phyloP scores from a whole-genome alignment of 2,113 vertebrate species.

The Ictalurus punctatus region DNA sequence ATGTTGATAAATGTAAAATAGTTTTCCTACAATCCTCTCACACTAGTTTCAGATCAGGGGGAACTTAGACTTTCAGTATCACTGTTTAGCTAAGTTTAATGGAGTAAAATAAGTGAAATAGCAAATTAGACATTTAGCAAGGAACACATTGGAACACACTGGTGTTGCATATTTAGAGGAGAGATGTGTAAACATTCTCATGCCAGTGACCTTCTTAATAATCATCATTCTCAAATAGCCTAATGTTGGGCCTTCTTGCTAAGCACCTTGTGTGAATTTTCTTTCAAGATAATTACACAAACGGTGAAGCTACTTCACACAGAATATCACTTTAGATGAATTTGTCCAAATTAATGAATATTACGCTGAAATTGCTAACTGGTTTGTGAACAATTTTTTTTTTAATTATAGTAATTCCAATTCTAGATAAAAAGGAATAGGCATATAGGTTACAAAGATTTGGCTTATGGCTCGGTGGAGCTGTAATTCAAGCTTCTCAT shows the following conservation, averaged over 20 bases:
- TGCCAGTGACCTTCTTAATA: not conserved
- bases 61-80: not conserved
- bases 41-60: not conserved
- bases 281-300: not conserved
- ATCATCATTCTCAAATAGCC: not conserved
- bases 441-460: too few relatives aligned
- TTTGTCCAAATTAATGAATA: not conserved
- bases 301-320: not conserved
- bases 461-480: too few relatives aligned
- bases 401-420: not conserved
- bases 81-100: not conserved
- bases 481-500: not conserved
- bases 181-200: not conserved
- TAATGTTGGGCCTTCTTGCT: not conserved
- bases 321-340: not conserved
- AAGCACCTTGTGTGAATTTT: not conserved
- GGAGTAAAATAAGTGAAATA: not conserved
- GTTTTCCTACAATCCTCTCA: not conserved
- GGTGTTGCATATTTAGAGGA: not conserved
- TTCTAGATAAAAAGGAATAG: not conserved
- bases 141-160: not conserved
- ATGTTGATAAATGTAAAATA: not conserved
- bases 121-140: not conserved
- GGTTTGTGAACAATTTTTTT: not conserved
- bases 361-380: not conserved